Conservation (phyloP, 1,140 invertebrate genomes). For the Amphibalanus amphitrite region DNA sequence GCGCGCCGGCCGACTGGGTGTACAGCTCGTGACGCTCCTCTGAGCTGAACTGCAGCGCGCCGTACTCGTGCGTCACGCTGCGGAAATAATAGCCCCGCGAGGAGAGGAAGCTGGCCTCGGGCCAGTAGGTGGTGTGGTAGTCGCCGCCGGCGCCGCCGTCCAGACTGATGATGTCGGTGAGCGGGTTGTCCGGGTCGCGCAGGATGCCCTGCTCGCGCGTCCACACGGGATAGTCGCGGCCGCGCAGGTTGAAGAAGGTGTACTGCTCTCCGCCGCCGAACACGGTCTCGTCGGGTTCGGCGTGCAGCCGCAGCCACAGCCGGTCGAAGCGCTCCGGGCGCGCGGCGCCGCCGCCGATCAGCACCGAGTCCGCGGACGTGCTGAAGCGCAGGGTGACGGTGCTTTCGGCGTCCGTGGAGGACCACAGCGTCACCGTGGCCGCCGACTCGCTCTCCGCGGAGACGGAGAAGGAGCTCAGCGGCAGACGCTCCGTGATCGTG, state of each 20-base stretch:
- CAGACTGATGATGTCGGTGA: constrained; percentile 12
- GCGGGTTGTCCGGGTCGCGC: constrained; percentile 1
- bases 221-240: constrained; percentile 24
- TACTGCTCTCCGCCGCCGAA: constrained; percentile 26
- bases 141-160: constrained; percentile 23
- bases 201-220: constrained; percentile 24
- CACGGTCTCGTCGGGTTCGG: constrained; percentile 19
- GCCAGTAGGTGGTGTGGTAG: constrained; percentile 29
- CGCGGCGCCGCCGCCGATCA: neutral
- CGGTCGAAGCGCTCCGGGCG: constrained; percentile 9
- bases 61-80: constrained; percentile 6
- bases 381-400: neutral
- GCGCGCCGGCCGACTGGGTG: constrained; percentile 17
- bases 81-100: constrained; percentile 22
- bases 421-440: neutral
- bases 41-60: constrained; percentile 23
- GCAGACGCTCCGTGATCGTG: neutral
- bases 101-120: constrained; percentile 25
- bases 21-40: constrained; percentile 21
- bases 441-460: too few species aligned
- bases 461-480: neutral
- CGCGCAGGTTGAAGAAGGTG: constrained; percentile 23
- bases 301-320: constrained; percentile 13
- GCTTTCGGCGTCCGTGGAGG: neutral
- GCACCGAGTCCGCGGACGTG: neutral